phyloP scores from a whole-genome alignment of 2,797 vertebrate species.

The Lithobates sylvaticus region DNA sequence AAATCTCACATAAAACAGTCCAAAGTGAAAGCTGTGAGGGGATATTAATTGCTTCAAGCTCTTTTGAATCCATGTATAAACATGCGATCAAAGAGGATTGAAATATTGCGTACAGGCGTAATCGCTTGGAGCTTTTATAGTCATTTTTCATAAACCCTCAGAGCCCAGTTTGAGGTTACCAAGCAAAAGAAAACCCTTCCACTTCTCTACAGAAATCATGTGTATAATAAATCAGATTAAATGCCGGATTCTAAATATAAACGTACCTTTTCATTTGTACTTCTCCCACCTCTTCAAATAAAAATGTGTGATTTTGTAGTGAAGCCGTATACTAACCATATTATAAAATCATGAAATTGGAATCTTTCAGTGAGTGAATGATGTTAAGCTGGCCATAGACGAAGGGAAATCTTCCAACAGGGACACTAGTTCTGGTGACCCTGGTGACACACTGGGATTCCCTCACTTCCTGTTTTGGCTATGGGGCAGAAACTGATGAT shows the following conservation, averaged over 20 bases:
- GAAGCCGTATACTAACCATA: no score
- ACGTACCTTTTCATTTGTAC: no score
- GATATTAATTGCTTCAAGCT: slow-evolving; percentile 24
- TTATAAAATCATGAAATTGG: no score
- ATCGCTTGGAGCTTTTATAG: slow-evolving; percentile 24
- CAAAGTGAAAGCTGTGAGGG: slow-evolving; percentile 36
- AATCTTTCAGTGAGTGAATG: no score
- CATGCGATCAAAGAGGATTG: slow-evolving; percentile 41
- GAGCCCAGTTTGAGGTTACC: slow-evolving; percentile 12
- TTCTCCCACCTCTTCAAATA: no score
- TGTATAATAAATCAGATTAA: not conserved
- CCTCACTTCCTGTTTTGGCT: no score
- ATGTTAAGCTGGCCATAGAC: no score
- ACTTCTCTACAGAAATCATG: not conserved
- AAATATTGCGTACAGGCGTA: slow-evolving; percentile 43
- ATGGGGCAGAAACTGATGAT: no score
- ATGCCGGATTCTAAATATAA: not conserved
- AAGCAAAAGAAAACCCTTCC: not conserved
- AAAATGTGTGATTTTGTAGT: no score
- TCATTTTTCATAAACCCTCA: slow-evolving; percentile 33
- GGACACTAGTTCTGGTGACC: no score
- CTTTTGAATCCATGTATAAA: slow-evolving; percentile 40
- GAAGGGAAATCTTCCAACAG: no score
- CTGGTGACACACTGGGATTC: no score
- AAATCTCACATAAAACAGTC: slow-evolving; percentile 20